Conservation (phyloP, 2,113 vertebrate genomes). For the Oncorhynchus kisutch region DNA sequence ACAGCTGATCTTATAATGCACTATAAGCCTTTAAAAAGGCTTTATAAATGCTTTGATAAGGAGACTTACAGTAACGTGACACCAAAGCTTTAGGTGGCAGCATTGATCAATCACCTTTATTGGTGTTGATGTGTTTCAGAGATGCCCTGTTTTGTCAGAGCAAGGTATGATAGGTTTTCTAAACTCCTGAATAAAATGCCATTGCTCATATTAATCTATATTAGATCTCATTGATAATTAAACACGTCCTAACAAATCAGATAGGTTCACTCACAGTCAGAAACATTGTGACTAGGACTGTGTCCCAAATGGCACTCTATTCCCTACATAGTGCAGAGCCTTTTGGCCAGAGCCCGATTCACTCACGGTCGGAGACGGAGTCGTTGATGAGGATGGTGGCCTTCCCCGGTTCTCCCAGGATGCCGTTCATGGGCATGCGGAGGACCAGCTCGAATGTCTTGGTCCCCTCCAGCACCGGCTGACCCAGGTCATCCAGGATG, state of each 20-base stretch:
- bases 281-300: no score
- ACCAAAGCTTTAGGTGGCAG: no score
- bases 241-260: no score
- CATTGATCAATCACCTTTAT: no score
- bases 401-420: slow-evolving; percentile 85
- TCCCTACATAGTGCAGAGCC: no score
- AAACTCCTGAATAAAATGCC: background rate
- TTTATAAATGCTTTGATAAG: no score
- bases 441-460: slow-evolving; percentile 89
- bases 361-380: slow-evolving; percentile 69
- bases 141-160: slow-evolving; percentile 2
- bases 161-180: background rate
- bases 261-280: slow-evolving; percentile 78
- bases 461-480: slow-evolving; percentile 84
- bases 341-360: background rate
- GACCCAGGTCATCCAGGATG: slow-evolving; percentile 90
- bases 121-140: no score
- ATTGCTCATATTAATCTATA: slow-evolving; percentile 2
- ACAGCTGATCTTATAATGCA: no score
- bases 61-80: no score
- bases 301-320: no score
- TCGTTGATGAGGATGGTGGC: slow-evolving; percentile 86
- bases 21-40: no score
- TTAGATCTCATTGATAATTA: no score
- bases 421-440: slow-evolving; percentile 85